Evolutionary conservation across 2,888 invertebrate genomes (phyloP).

Genomic region (Aphidius colemani): DNA sequence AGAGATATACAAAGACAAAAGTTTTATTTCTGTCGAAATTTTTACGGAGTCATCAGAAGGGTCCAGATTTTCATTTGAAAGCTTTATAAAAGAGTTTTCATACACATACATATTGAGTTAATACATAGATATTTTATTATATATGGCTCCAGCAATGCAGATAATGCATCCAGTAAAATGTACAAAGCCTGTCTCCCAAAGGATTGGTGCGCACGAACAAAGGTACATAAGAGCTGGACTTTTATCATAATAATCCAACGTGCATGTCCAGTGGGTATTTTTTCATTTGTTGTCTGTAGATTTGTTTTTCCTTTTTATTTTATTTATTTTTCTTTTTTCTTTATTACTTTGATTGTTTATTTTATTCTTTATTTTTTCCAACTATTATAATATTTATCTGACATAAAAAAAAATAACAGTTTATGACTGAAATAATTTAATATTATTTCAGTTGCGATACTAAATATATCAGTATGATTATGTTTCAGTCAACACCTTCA

Average conservation of each 20-base stretch:
- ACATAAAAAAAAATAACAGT: background rate
- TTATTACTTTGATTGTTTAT: too few relatives aligned
- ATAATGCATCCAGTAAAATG: slow-evolving; percentile 36
- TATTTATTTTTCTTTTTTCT: too few relatives aligned
- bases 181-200: slow-evolving; percentile 37
- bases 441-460: slow-evolving; percentile 9
- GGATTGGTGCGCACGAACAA: slow-evolving; percentile 29
- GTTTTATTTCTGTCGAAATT: too few relatives aligned
- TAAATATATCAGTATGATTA: background rate
- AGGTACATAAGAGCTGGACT: slow-evolving; percentile 43
- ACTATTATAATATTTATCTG: background rate
- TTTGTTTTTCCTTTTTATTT: too few relatives aligned
- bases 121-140: slow-evolving; percentile 8
- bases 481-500: slow-evolving; percentile 2
- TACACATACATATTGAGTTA: background rate
- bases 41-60: too few relatives aligned
- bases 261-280: too few relatives aligned
- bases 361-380: background rate
- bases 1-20: too few relatives aligned
- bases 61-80: too few relatives aligned
- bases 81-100: too few relatives aligned
- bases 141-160: slow-evolving; percentile 15
- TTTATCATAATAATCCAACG: slow-evolving; percentile 49
- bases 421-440: background rate
- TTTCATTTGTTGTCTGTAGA: too few relatives aligned